phyloP scores from a whole-genome alignment of 2,797 vertebrate species.

The Microhierax caerulescens region DNA sequence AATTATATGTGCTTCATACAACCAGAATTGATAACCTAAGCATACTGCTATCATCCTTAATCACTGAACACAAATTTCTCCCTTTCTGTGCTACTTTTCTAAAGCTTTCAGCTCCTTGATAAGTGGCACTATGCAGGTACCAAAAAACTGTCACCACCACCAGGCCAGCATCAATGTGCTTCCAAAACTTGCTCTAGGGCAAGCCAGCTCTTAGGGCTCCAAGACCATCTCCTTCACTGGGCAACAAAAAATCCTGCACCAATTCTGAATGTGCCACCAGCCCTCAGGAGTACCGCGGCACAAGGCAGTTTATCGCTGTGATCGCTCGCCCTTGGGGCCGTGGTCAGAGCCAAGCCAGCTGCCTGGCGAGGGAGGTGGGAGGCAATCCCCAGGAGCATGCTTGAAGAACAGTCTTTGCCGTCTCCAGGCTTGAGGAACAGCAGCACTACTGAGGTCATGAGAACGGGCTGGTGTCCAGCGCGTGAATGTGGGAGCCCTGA shows the following conservation, averaged over 20 bases:
- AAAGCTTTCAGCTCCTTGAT: not conserved
- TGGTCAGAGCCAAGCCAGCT: not conserved
- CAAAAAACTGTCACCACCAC: not conserved
- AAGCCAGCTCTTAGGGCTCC: not conserved
- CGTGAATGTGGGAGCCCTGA: not conserved
- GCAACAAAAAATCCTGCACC: not conserved
- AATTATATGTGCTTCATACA: not conserved
- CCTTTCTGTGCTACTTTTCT: not conserved
- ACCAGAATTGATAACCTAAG: not conserved
- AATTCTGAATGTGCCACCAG: not conserved
- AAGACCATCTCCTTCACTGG: not conserved
- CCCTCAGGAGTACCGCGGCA: not conserved
- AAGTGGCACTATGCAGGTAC: not conserved
- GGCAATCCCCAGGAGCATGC: not conserved
- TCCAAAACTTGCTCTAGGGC: not conserved
- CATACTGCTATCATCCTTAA: not conserved
- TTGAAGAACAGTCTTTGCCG: not conserved
- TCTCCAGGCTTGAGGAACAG: not conserved
- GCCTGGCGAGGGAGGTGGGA: not conserved
- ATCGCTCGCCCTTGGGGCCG: no score
- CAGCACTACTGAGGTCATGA: not conserved
- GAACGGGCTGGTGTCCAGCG: not conserved
- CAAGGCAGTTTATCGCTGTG: not conserved
- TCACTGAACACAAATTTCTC: not conserved
- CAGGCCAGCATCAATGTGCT: not conserved